Evolutionary conservation across 2,888 invertebrate genomes (phyloP).

Genomic region (Tenthredo amoena): DNA sequence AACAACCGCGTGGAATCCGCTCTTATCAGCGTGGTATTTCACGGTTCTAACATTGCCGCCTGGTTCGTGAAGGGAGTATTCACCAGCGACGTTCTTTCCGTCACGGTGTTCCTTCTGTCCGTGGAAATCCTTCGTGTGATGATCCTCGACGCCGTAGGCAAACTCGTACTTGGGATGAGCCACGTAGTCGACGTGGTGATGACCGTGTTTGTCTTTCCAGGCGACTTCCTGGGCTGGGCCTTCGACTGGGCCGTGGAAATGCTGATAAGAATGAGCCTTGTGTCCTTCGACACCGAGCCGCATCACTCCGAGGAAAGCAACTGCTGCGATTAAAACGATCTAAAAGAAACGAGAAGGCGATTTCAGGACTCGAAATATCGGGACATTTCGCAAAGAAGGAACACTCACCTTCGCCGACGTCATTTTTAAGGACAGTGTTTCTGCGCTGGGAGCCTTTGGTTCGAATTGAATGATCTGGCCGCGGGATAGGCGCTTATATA

Average conservation of each 20-base stretch:
- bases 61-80: slow-evolving; percentile 60
- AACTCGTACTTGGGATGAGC: slow-evolving; percentile 61
- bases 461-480: background rate
- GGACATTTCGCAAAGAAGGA: background rate
- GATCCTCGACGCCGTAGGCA: slow-evolving; percentile 60
- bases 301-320: slow-evolving; percentile 36
- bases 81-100: slow-evolving; percentile 60
- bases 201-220: slow-evolving; percentile 62
- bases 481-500: background rate
- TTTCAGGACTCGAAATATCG: background rate
- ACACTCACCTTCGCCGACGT: slow-evolving; percentile 14
- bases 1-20: slow-evolving; percentile 55
- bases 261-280: slow-evolving; percentile 60
- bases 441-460: background rate
- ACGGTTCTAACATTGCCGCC: slow-evolving; percentile 62
- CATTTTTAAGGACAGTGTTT: background rate
- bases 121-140: slow-evolving; percentile 62
- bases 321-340: slow-evolving; percentile 39
- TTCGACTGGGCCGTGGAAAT: slow-evolving; percentile 60
- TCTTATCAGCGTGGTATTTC: slow-evolving; percentile 60
- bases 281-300: slow-evolving; percentile 30
- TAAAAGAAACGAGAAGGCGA: background rate
- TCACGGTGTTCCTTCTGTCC: slow-evolving; percentile 59
- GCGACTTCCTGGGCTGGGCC: slow-evolving; percentile 58
- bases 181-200: slow-evolving; percentile 61